Percentiles rank a stretch among this genome's conserved stretches.
Conservation (phyloP, 2,797 vertebrate species). For the Scarus forsteni region DNA sequence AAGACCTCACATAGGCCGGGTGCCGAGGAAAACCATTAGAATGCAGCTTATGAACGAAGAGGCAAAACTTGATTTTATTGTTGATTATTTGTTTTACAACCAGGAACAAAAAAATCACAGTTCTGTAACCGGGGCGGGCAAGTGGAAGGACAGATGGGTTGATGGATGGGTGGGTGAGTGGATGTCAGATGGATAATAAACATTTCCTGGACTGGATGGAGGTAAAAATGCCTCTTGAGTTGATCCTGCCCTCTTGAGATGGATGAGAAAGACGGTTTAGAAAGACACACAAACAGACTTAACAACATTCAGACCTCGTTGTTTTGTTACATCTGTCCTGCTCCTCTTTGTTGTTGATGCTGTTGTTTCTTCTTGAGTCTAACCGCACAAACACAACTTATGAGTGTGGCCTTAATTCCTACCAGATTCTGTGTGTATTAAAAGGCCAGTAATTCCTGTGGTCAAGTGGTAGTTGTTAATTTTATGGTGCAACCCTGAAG, state of each 20-base stretch:
- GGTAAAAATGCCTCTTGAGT: slow-evolving; percentile 36
- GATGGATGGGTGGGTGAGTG: too few relatives aligned
- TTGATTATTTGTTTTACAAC: too few relatives aligned
- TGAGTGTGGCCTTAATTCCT: slow-evolving; percentile 33
- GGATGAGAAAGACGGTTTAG: slow-evolving; percentile 16
- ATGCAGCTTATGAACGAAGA: too few relatives aligned
- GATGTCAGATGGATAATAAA: slow-evolving; percentile 12
- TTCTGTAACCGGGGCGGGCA: too few relatives aligned
- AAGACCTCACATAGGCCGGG: slow-evolving; percentile 1
- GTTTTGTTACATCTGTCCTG: slow-evolving; percentile 17
- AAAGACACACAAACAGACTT: slow-evolving; percentile 15
- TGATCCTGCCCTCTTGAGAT: slow-evolving; percentile 14
- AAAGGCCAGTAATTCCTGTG: too few relatives aligned
- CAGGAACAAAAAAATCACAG: too few relatives aligned
- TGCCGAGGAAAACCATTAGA: too few relatives aligned
- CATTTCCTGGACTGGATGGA: slow-evolving; percentile 33
- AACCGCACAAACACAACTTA: slow-evolving; percentile 47
- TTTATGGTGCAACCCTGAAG: neutral
- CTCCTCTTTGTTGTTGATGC: slow-evolving; percentile 16
- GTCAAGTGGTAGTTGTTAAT: slow-evolving; percentile 28
- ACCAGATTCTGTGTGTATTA: slow-evolving; percentile 43
- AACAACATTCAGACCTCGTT: slow-evolving; percentile 19
- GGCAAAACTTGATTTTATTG: too few relatives aligned
- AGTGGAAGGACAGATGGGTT: too few relatives aligned
- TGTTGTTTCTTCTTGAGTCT: slow-evolving; percentile 39